Conservation (phyloP, 2,113 vertebrate species). For the Sturnira hondurensis region DNA sequence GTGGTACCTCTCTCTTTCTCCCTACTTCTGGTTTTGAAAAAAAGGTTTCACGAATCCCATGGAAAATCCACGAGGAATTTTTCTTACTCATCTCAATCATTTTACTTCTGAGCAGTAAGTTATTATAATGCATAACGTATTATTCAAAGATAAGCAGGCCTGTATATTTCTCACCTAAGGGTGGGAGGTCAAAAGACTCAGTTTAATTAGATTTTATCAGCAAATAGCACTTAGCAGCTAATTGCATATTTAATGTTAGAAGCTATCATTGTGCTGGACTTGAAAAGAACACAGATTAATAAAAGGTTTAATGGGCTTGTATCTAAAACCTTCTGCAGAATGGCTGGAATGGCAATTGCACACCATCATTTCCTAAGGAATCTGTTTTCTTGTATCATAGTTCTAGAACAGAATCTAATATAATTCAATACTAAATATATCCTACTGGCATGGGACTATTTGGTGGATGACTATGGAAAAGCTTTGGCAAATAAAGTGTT, state of each 20-base stretch:
- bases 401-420: neutral
- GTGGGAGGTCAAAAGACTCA: neutral
- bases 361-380: neutral
- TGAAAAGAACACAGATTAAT: slow-evolving; percentile 2
- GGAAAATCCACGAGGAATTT: neutral
- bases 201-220: slow-evolving; percentile 26
- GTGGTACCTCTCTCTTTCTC: neutral
- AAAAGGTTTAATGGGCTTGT: neutral
- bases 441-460: neutral
- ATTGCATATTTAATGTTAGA: neutral
- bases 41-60: neutral
- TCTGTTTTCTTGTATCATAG: neutral
- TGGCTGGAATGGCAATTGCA: neutral
- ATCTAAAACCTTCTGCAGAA: neutral
- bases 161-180: neutral
- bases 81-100: neutral
- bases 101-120: neutral
- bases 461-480: neutral
- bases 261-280: neutral
- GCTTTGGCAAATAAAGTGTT: neutral
- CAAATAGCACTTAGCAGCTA: neutral
- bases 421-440: neutral
- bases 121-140: neutral
- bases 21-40: neutral
- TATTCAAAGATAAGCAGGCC: neutral